phyloP scores from a whole-genome alignment of 2,113 vertebrate species.

The Plotosus lineatus region DNA sequence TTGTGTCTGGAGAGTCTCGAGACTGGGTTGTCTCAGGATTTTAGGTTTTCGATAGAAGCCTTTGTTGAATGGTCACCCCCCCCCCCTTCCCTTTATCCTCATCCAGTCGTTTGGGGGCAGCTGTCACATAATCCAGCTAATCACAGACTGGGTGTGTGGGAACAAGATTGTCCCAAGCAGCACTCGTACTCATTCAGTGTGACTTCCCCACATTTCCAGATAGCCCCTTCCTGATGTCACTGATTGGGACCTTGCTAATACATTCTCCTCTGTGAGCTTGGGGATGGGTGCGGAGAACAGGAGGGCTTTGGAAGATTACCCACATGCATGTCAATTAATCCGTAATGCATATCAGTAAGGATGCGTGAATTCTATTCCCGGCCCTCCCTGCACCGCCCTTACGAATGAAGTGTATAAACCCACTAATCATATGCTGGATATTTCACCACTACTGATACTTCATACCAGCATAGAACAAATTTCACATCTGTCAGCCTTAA shows the following conservation, averaged over 20 bases:
- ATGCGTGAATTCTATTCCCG: constrained; percentile 20
- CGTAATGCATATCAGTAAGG: constrained; percentile 65
- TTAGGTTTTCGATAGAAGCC: constrained; percentile 69
- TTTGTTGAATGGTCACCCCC: constrained; percentile 72
- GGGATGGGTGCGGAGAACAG: constrained; percentile 67
- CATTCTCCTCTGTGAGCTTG: constrained; percentile 51
- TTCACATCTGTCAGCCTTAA: not conserved
- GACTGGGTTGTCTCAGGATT: constrained; percentile 52
- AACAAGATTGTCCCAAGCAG: constrained; percentile 40
- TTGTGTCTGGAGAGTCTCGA: constrained; percentile 43
- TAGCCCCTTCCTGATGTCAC: not conserved
- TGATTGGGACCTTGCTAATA: constrained; percentile 38
- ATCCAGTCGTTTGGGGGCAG: constrained; percentile 75
- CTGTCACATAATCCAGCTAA: constrained; percentile 84
- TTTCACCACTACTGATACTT: not conserved
- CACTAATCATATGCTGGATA: not conserved
- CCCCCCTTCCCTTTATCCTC: constrained; percentile 58
- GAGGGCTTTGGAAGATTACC: constrained; percentile 71
- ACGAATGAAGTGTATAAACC: not conserved
- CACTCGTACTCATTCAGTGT: constrained; percentile 1
- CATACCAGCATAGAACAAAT: not conserved
- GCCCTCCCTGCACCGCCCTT: constrained; percentile 40
- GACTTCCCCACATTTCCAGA: constrained; percentile 39
- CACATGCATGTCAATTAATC: constrained; percentile 72
- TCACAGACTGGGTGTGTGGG: constrained; percentile 63